These are phyloP conservation scores for Diaperis boleti DNA, from an alignment of 2,888 invertebrate species.

Conservation along the genomic window DNA sequence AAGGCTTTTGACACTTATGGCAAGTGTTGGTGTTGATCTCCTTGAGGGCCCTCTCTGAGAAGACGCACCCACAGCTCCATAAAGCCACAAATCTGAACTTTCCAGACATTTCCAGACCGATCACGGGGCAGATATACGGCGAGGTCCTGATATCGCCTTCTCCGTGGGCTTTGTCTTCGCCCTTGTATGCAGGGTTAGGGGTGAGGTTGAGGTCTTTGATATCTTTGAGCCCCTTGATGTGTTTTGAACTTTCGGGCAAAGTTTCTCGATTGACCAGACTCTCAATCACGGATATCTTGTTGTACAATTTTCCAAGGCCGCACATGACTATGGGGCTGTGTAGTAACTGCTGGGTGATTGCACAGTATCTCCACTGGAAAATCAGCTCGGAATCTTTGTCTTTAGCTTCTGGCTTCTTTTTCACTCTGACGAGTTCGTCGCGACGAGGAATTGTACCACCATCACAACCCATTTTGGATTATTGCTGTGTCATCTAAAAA, in stretches of 20 bases:
- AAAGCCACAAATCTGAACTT: slow-evolving; percentile 87
- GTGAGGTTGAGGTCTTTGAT: slow-evolving; percentile 88
- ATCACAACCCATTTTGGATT: slow-evolving; percentile 83
- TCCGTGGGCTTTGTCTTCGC: slow-evolving; percentile 85
- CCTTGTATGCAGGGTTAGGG: slow-evolving; percentile 84
- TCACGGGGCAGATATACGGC: slow-evolving; percentile 94
- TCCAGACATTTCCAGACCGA: slow-evolving; percentile 95
- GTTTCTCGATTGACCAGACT: slow-evolving; percentile 85
- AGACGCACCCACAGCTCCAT: slow-evolving; percentile 96
- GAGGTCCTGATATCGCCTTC: slow-evolving; percentile 80
- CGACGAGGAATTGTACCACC: slow-evolving; percentile 84
- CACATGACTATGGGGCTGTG: slow-evolving; percentile 92
- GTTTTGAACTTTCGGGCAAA: slow-evolving; percentile 77
- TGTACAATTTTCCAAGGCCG: slow-evolving; percentile 91
- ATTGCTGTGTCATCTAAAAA: too few species aligned
- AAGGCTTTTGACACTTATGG: slow-evolving; percentile 83
- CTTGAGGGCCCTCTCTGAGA: slow-evolving; percentile 94
- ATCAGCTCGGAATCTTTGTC: slow-evolving; percentile 94
- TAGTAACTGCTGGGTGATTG: slow-evolving; percentile 89
- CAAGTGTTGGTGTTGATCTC: slow-evolving; percentile 83
- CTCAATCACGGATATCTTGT: slow-evolving; percentile 93
- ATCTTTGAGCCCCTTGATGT: slow-evolving; percentile 90
- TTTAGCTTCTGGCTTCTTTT: slow-evolving; percentile 84
- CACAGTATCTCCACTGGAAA: slow-evolving; percentile 95
- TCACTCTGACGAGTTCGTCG: slow-evolving; percentile 78